These are phyloP conservation scores for Dendrocincla fuliginosa DNA, from an alignment of 2,797 vertebrate genomes.

Conservation along the genomic window DNA sequence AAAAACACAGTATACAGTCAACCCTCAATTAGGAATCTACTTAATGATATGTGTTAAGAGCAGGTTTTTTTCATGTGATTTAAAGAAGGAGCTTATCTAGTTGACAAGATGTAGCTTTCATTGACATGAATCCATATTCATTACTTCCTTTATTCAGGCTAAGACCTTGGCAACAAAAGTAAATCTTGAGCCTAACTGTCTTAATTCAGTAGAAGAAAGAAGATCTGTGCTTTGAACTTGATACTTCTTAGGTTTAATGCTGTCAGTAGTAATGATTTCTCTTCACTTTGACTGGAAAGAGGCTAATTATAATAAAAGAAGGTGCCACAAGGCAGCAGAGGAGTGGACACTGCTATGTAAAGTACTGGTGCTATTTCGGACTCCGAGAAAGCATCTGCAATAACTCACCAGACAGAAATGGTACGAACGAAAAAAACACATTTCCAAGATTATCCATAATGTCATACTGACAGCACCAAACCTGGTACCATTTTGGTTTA, in stretches of 20 bases:
- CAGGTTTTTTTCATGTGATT: not conserved
- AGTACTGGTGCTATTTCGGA: not conserved
- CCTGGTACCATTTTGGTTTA: not conserved
- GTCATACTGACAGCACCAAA: not conserved
- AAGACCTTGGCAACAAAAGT: not conserved
- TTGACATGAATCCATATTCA: not conserved
- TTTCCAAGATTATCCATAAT: not conserved
- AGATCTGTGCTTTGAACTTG: not conserved
- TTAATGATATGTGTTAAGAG: not conserved
- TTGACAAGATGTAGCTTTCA: not conserved
- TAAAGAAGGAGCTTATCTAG: not conserved
- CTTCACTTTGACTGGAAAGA: not conserved
- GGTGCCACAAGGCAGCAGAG: not conserved
- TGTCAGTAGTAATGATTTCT: not conserved
- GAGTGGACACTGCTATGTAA: not conserved
- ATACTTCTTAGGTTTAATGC: not conserved
- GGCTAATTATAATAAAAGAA: not conserved
- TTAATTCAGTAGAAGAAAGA: not conserved
- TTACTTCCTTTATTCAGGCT: not conserved
- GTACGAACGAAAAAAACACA: not conserved
- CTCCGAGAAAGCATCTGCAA: not conserved
- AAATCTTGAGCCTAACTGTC: not conserved
- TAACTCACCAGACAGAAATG: not conserved
- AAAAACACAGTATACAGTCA: not conserved
- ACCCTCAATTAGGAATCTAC: not conserved